Percentiles rank a stretch among this genome's conserved stretches.
These are phyloP conservation scores for Echinarachnius parma DNA, from an alignment of 53 echinoderm and acorn worm species.

Conservation along the genomic window DNA sequence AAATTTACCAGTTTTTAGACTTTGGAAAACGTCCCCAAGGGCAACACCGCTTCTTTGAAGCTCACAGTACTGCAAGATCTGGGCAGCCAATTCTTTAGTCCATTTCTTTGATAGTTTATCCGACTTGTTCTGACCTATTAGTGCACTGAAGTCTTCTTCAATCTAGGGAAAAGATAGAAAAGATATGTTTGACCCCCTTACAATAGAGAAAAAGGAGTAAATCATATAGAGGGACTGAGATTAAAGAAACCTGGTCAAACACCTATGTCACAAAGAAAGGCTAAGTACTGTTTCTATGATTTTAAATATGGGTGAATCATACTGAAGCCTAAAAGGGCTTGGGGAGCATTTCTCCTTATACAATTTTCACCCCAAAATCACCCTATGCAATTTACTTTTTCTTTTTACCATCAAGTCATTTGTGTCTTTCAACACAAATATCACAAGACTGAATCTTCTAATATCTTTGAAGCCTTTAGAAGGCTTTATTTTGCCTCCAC, in stretches of 20 bases:
- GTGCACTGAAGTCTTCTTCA: conserved; percentile 27
- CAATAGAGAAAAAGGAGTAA: conserved; percentile 2
- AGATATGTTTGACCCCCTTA: conserved; percentile 16
- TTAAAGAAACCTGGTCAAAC: conserved; percentile 18
- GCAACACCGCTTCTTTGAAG: conserved; percentile 10
- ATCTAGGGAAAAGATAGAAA: conserved; percentile 24
- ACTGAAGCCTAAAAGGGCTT: background rate
- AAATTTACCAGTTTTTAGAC: conserved; percentile 21
- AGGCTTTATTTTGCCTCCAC: conserved; percentile 9
- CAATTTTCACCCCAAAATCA: conserved; percentile 10
- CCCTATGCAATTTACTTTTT: conserved; percentile 16
- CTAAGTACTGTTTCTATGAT: conserved; percentile 19
- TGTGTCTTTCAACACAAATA: conserved; percentile 16
- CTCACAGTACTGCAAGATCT: conserved; percentile 10
- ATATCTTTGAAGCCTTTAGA: conserved; percentile 1
- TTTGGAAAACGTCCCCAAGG: background rate
- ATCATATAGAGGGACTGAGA: conserved; percentile 18
- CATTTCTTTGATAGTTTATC: conserved; percentile 20
- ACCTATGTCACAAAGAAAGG: conserved; percentile 20
- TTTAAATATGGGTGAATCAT: conserved; percentile 6
- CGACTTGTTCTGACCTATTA: conserved; percentile 20
- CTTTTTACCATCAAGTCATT: conserved; percentile 9
- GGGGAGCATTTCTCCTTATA: conserved; percentile 6
- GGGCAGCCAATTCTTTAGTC: conserved; percentile 20
- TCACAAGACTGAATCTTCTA: conserved; percentile 4